A percentile compares a stretch with the other conserved stretches of the same genome.
Evolutionary conservation across 2,888 invertebrate species (phyloP).

Genomic region (Hypercompe scribonia): DNA sequence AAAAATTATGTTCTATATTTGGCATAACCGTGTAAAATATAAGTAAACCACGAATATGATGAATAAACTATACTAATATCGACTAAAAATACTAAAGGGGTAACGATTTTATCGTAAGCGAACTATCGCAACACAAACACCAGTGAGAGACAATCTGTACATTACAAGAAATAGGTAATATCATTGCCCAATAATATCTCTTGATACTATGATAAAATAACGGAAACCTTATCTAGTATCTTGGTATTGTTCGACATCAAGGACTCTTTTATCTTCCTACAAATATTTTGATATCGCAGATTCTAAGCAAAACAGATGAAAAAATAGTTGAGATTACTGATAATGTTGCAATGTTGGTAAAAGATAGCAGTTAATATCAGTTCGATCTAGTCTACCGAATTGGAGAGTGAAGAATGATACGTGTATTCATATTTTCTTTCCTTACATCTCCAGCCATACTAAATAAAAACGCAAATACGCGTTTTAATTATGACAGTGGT

Average conservation of each 20-base stretch:
- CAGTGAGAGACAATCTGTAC: neutral
- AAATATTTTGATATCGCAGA: conserved; percentile 3
- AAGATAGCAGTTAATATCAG: neutral
- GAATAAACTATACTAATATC: neutral
- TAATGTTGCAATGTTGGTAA: neutral
- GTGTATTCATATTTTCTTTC: neutral
- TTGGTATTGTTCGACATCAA: neutral
- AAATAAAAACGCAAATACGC: neutral
- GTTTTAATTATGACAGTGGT: neutral
- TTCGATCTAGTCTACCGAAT: neutral
- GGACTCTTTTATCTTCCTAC: neutral
- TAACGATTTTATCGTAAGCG: neutral
- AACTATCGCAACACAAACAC: neutral
- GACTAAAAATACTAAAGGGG: neutral
- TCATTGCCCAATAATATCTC: neutral
- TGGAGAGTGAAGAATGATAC: neutral
- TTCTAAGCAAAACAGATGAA: neutral
- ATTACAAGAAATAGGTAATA: neutral
- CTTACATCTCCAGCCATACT: neutral
- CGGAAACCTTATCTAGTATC: neutral
- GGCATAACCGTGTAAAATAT: neutral
- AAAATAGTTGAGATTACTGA: neutral
- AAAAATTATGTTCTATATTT: neutral
- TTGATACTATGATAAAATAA: neutral
- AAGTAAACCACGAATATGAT: neutral